A percentile compares a stretch with the other conserved stretches of the same genome.
These are phyloP conservation scores for Arremon aurantiirostris DNA, from an alignment of 2,797 vertebrate genomes.

Conservation along the genomic window DNA sequence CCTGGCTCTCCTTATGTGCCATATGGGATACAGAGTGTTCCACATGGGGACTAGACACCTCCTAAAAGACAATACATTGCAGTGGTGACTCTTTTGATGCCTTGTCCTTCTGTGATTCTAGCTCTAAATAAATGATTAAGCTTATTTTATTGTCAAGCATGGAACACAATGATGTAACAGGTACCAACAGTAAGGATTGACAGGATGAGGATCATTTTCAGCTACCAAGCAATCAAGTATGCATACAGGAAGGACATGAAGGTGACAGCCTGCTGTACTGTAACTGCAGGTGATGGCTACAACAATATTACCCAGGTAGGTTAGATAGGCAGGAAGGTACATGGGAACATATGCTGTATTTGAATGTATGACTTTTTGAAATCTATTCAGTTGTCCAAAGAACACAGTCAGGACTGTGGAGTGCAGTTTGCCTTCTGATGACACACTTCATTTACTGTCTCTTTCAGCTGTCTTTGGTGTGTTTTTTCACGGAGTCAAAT, in stretches of 20 bases:
- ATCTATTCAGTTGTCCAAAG: neutral
- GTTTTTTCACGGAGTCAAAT: neutral
- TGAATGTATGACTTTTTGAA: neutral
- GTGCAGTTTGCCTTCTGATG: neutral
- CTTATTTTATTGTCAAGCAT: neutral
- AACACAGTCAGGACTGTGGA: neutral
- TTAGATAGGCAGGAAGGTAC: neutral
- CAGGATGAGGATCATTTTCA: constrained; percentile 78
- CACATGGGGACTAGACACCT: neutral
- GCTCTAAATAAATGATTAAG: neutral
- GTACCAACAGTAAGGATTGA: constrained; percentile 80
- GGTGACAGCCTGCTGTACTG: constrained; percentile 71
- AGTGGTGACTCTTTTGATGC: neutral
- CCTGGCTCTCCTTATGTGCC: accelerated
- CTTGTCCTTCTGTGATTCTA: neutral
- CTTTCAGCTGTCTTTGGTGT: neutral
- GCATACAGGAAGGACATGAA: constrained; percentile 75
- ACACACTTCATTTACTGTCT: neutral
- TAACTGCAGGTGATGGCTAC: neutral
- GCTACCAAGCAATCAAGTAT: constrained; percentile 78
- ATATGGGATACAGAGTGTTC: neutral
- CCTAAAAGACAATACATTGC: neutral
- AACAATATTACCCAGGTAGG: neutral
- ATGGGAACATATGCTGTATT: neutral
- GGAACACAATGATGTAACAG: constrained; percentile 70